Conservation (phyloP, 2,113 vertebrate species). For the Colinus virginianus region DNA sequence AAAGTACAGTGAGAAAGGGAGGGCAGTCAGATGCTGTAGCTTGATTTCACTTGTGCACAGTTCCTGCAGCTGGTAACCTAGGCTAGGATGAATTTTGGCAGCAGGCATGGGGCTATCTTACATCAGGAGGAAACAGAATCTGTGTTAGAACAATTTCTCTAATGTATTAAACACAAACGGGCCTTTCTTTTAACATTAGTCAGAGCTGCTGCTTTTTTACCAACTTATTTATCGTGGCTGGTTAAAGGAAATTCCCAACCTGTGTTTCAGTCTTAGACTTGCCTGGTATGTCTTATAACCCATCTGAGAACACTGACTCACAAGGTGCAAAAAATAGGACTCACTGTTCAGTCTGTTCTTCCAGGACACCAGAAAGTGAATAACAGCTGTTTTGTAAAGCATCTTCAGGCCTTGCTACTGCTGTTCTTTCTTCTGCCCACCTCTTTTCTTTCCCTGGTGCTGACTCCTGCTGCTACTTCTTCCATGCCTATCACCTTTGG, state of each 20-base stretch:
- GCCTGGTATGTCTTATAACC: neutral
- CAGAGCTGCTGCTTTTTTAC: neutral
- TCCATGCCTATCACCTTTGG: neutral
- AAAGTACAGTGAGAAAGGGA: neutral
- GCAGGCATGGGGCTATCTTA: neutral
- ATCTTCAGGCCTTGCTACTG: neutral
- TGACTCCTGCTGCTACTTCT: neutral
- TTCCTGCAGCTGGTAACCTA: slow-evolving; percentile 15
- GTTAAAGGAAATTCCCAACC: slow-evolving; percentile 30
- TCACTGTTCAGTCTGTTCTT: slow-evolving; percentile 4
- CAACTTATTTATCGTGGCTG: neutral
- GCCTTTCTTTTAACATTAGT: slow-evolving; percentile 57
- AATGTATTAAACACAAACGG: slow-evolving; percentile 23
- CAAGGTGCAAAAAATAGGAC: neutral
- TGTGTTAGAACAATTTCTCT: slow-evolving; percentile 41
- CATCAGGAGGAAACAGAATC: slow-evolving; percentile 35
- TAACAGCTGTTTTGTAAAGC: neutral
- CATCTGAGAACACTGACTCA: slow-evolving; percentile 9
- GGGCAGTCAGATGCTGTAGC: neutral
- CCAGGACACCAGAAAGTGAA: neutral
- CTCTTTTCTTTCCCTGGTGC: neutral
- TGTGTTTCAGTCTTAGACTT: neutral
- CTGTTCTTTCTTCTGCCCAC: neutral
- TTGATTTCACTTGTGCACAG: slow-evolving; percentile 26
- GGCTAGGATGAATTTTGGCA: slow-evolving; percentile 37